Evolutionary conservation across 2,888 invertebrate genomes (phyloP), one percentile per base, ranked within the genome.

Genomic region (Nemapogon koenigi): DNA sequence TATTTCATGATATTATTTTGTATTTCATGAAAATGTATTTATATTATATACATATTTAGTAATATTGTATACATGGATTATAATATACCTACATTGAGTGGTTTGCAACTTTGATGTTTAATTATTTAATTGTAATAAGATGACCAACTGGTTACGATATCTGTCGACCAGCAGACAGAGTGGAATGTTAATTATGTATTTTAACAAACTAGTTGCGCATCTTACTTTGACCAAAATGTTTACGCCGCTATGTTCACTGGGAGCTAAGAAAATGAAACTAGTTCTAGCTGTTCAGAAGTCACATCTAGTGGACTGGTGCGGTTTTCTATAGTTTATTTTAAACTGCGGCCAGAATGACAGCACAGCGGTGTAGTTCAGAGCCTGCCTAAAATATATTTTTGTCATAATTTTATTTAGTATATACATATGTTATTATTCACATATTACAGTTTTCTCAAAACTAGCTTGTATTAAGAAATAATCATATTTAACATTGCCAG

Each of bases 391-490:
- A 73, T 79, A 78, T 79, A 76, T 79, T 80, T 79, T 79, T 79
- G 79, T 79, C 79, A 70, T 73, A 68, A 69, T 78, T 80, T 79
- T 79, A 78, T 79, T 80, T 78, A 78, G 73, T 76, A 76, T 73
- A 73, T 76, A 76, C 75, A 73, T 76, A 75, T 76, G 35, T 44
- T 78, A 75, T 73, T 75, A 75, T 79, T 76, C 75, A 76, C 73
- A 73, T 78, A 79, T 75, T 76, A 78, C 78, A 73, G 78, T 78
- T 80, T 79, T 79, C 78, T 79, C 79, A 76, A 80, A 76, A 78
- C 73, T 80, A 80, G 79, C 79, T 79, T 80, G 79, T 80, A 80
- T 80, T 80, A 80, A 80, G 79, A 79, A 75, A 79, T 79, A 79
- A 80, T 79, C 79, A 78, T 79, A 79, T 79, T 79, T 80, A 80